A percentile compares a stretch with the other conserved stretches of the same genome.
phyloP scores from a whole-genome alignment of 2,888 invertebrate species.

The Caenorhabditis plicata region DNA sequence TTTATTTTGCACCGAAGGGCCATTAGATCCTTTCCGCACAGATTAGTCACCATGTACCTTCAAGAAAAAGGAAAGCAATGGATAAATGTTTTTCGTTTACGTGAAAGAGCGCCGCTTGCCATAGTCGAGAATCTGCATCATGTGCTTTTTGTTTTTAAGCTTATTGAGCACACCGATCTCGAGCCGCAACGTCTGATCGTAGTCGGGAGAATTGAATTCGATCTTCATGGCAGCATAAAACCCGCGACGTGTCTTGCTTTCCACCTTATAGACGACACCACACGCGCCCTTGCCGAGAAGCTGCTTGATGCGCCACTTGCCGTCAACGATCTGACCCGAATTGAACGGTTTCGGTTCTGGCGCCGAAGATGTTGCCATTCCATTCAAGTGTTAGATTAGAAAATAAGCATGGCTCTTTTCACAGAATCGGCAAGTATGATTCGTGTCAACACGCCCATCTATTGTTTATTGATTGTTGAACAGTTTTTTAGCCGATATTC shows the following conservation, averaged over 20 bases:
- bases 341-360: too few species aligned
- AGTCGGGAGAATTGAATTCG: constrained; percentile 19
- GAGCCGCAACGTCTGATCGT: constrained; percentile 23
- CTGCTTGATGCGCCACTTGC: constrained; percentile 21
- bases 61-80: background rate
- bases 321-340: constrained; percentile 23
- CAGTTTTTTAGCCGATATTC: too few species aligned
- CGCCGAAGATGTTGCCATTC: too few species aligned
- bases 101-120: constrained; percentile 23
- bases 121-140: constrained; percentile 21
- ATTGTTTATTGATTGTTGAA: too few species aligned
- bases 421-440: too few species aligned
- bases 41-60: constrained; percentile 31
- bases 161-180: constrained; percentile 26
- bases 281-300: constrained; percentile 30
- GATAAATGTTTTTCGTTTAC: background rate
- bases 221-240: constrained; percentile 35
- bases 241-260: constrained; percentile 16
- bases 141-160: constrained; percentile 12
- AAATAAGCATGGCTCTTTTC: too few species aligned
- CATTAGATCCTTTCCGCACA: constrained; percentile 30
- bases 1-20: constrained; percentile 20
- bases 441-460: too few species aligned
- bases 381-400: too few species aligned
- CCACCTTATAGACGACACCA: constrained; percentile 31